Base-by-base conservation (phyloP, 1,140 invertebrate species). In the Belonocnema kinseyi region DNA sequence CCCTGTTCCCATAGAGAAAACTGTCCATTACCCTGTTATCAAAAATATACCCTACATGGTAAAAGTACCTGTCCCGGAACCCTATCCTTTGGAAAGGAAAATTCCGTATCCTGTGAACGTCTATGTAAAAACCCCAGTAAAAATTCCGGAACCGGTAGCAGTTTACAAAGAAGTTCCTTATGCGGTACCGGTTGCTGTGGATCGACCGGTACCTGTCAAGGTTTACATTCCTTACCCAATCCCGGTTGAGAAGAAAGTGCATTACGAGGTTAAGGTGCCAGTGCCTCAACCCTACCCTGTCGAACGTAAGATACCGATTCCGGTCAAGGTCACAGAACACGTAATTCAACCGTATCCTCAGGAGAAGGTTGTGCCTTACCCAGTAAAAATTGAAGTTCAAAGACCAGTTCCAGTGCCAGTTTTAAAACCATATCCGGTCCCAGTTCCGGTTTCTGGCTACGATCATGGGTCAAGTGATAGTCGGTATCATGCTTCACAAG, bases 221-320 rank as follows among this genome's bases (percentile, higher is more conserved):
- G 93, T 95, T 4, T 92, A 93, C 71, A 91, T 95, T 16, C 94
- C 94, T 12, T 92, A 94, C 0, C 94, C 94, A 17, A 93, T 92
- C 79, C 94, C 94, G 2, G 93, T 95, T 7, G 94, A 94, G 79
- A 94, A 92, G 84, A 94, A 93, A 79, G 91, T 95, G 17, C 93
- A 93, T 74, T 93, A 94, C 81, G 93, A 94, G 73, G 93, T 95
- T 12, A 92, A 93, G 83, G 91, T 94, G 54, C 90, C 92, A 19
- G 93, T 95, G 77, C 93, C 94, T 19, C 93, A 94, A 85, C 94
- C 89, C 89, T 94, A 84, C 91, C 93, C 81, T 88, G 92, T 89
- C 86, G 93, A 89, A 91, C 93, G 84, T 92, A 93, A 90, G 90
- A 93, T 92, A 92, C 93, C 92, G 5, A 74, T 87, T 17, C 79